Conservation (phyloP, 2,888 invertebrate species). For the Athalia circularis region DNA sequence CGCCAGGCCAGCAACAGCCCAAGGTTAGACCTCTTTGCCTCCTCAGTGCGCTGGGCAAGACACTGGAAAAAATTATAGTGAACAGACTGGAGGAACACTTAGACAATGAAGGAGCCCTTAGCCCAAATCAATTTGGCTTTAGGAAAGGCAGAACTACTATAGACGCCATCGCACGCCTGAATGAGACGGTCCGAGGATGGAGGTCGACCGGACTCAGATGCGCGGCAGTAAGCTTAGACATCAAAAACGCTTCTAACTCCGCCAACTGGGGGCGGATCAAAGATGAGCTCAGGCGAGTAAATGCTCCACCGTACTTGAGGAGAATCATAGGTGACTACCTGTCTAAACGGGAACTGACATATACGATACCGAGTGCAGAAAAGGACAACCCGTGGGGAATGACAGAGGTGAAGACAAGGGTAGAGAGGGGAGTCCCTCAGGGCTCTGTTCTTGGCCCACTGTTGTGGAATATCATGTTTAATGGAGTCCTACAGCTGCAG, state of each 20-base stretch:
- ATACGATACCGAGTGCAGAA: slow-evolving; percentile 2
- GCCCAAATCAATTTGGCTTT: slow-evolving; percentile 47
- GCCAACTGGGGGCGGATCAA: slow-evolving; percentile 53
- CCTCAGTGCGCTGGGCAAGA: slow-evolving; percentile 54
- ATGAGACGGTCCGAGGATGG: too few relatives aligned
- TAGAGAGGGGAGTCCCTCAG: slow-evolving; percentile 51
- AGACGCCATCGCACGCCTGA: slow-evolving; percentile 39
- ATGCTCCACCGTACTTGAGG: slow-evolving; percentile 51
- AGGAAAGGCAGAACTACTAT: slow-evolving; percentile 46
- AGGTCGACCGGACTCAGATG: slow-evolving; percentile 6
- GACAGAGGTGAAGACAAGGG: neutral
- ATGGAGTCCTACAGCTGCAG: slow-evolving; percentile 1
- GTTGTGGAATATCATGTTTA: slow-evolving; percentile 48
- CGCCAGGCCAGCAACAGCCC: neutral
- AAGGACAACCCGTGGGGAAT: slow-evolving; percentile 48
- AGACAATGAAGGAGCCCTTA: slow-evolving; percentile 34
- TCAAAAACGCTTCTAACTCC: slow-evolving; percentile 56
- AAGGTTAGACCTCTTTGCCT: slow-evolving; percentile 58
- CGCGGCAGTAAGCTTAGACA: slow-evolving; percentile 47
- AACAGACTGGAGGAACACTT: slow-evolving; percentile 50
- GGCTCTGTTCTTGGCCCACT: slow-evolving; percentile 51
- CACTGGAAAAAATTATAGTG: slow-evolving; percentile 57
- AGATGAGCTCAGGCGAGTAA: slow-evolving; percentile 47
- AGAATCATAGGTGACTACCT: slow-evolving; percentile 53
- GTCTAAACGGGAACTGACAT: slow-evolving; percentile 48